Evolutionary conservation across 2,888 invertebrate genomes (phyloP), one percentile per base, ranked within the genome.

Genomic region (Diarsia dahlii): DNA sequence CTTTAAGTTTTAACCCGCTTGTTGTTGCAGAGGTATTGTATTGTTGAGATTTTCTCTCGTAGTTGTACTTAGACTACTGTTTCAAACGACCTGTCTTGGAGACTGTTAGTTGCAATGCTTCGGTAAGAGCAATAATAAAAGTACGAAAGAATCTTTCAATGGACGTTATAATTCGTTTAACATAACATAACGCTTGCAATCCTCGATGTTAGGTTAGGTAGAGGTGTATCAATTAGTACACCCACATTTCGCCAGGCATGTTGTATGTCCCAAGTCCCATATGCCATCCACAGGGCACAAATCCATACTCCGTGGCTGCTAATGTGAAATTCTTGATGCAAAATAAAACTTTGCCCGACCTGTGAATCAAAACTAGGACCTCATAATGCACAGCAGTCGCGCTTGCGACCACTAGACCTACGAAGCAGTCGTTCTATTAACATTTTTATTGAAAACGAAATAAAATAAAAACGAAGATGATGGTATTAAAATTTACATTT

Each of bases 1-100:
- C 54, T 78, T 87, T 81, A 81, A 84, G 74, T 77, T 78, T 76
- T 71, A 81, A 76, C 78, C 78, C 71, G 76, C 76, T 85, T 74
- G 71, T 72, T 74, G 69, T 70, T 68, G 70, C 64, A 12, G 48
- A 71, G 71, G 65, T 74, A 77, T 76, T 78, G 64, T 84, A 77
- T 76, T 78, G 64, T 84, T 68, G 60, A 58, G 45, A 84, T 54
- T 39, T 71, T 56, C 46, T 56, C 58, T 63, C 46, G 39, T 60
- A 69, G 63, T 78, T 82, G 18, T 76, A 66, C 46, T 65, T 71
- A 39, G 45, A 52, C 20, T 63, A 34, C 18, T 58, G 18, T 67
- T 50, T 15, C 18, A 34, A 39, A 50, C 3, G 9, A 50, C 20
- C 20, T 15, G 15, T n/a, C 13, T 52, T 39, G 18, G 9, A 65